A percentile compares a stretch with the other conserved stretches of the same genome.
These are phyloP conservation scores for Hypocryptadius cinnamomeus DNA, from an alignment of 2,113 vertebrate genomes.

Conservation along the genomic window DNA sequence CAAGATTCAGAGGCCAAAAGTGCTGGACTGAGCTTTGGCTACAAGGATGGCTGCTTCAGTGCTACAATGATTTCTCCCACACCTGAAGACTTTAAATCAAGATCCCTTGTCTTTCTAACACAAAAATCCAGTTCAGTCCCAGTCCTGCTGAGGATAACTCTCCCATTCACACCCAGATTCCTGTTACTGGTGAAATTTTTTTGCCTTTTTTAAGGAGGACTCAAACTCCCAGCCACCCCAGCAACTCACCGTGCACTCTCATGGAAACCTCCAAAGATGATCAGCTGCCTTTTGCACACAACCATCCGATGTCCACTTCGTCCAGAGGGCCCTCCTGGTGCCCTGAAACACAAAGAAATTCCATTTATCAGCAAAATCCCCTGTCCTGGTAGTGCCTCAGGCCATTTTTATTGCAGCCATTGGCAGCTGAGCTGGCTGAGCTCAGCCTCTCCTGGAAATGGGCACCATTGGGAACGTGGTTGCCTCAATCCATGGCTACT, in stretches of 20 bases:
- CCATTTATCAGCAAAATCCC: neutral
- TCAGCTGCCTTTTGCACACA: slow-evolving; percentile 82
- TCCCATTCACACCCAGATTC: neutral
- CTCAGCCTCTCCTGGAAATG: neutral
- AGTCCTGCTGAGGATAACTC: neutral
- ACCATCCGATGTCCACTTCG: slow-evolving; percentile 95
- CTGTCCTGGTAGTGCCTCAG: neutral
- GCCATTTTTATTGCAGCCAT: rapidly evolving
- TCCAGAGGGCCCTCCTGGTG: slow-evolving; percentile 85
- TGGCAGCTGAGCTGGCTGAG: neutral
- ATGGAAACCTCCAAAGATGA: slow-evolving; percentile 95
- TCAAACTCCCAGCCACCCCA: neutral
- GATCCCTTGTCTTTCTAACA: neutral
- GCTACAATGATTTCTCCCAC: neutral
- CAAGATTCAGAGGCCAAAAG: neutral
- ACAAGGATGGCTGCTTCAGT: neutral
- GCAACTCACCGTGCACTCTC: slow-evolving; percentile 82
- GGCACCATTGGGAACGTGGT: rapidly evolving
- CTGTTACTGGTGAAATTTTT: neutral
- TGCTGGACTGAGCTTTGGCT: neutral
- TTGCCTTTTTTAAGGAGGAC: neutral
- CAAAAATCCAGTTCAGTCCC: neutral
- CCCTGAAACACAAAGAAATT: slow-evolving; percentile 62
- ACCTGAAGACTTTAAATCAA: neutral
- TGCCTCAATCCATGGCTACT: neutral